Evolutionary conservation across 2,113 vertebrate genomes (phyloP).

Genomic region (Aleadryas rufinucha): DNA sequence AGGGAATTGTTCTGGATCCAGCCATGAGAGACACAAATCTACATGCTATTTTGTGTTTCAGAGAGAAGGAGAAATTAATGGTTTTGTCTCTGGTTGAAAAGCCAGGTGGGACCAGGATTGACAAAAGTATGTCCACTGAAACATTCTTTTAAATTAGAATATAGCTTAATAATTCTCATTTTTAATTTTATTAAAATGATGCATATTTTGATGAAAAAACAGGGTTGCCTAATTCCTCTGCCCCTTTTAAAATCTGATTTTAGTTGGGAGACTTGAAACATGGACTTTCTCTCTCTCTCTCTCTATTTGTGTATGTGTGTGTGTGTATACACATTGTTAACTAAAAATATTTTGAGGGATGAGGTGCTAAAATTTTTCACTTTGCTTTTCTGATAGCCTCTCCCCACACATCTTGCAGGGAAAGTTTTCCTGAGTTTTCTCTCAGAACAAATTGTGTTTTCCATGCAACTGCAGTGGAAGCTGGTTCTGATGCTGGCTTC

Average conservation of each 20-base stretch:
- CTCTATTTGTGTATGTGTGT: too few species aligned
- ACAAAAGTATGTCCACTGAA: not conserved
- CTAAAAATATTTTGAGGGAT: not conserved
- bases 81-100: not conserved
- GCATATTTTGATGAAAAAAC: not conserved
- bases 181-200: not conserved
- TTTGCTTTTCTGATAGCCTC: not conserved
- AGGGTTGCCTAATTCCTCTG: accelerated
- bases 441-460: not conserved
- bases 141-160: not conserved
- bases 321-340: not conserved
- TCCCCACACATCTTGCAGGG: not conserved
- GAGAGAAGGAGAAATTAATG: not conserved
- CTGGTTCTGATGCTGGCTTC: not conserved
- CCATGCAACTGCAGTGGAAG: not conserved
- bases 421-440: not conserved
- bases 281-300: not conserved
- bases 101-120: not conserved
- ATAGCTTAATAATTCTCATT: not conserved
- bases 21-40: not conserved
- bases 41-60: not conserved
- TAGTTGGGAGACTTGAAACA: not conserved
- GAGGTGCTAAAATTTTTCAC: not conserved
- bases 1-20: not conserved
- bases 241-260: not conserved